phyloP scores from a whole-genome alignment of 1,140 invertebrate species.

The Drosophila sechellia region DNA sequence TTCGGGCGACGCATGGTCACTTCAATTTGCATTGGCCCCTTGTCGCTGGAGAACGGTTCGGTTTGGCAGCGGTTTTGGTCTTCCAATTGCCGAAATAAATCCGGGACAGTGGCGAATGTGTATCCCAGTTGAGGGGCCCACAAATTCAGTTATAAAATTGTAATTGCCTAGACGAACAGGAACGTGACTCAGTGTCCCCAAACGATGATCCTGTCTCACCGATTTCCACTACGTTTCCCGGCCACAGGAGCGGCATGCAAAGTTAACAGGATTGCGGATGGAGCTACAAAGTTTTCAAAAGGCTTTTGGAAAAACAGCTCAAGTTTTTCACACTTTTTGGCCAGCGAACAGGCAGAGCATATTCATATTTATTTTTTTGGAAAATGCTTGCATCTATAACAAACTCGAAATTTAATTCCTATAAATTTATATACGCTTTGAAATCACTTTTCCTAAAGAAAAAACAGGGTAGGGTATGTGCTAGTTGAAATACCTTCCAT shows the following conservation, averaged over 20 bases:
- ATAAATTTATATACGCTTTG: neutral
- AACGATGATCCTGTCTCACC: slow-evolving; percentile 10
- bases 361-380: no score
- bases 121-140: neutral
- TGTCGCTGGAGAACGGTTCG: slow-evolving; percentile 7
- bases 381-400: neutral
- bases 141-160: slow-evolving; percentile 51
- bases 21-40: slow-evolving; percentile 54
- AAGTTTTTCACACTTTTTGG: neutral
- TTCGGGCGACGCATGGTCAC: slow-evolving; percentile 32
- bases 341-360: neutral
- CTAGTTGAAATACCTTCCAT: neutral
- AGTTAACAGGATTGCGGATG: neutral
- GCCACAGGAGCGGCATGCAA: no score
- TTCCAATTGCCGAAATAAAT: neutral
- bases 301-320: neutral
- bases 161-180: slow-evolving; percentile 37
- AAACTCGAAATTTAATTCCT: neutral
- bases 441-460: no score
- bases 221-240: neutral
- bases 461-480: neutral
- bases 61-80: neutral
- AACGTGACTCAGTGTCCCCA: slow-evolving; percentile 35
- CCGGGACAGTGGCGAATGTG: slow-evolving; percentile 2
- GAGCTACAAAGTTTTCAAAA: neutral